Percentiles rank a stretch among this genome's conserved stretches.
phyloP scores from a whole-genome alignment of 2,797 vertebrate species.

The Syncerus caffer region DNA sequence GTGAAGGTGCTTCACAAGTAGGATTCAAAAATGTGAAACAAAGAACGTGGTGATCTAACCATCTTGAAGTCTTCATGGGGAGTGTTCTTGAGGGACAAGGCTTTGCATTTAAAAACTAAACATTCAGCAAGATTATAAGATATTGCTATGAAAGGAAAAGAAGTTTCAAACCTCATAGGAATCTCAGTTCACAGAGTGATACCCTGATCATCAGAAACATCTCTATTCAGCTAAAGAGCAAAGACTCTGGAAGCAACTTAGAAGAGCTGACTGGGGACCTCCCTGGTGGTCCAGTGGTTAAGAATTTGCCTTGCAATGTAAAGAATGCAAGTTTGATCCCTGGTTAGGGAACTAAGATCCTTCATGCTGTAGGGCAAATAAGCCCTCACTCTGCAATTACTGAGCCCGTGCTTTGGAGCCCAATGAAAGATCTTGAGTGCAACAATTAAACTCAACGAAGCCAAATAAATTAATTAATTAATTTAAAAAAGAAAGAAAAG shows the following conservation, averaged over 20 bases:
- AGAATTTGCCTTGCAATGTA: neutral
- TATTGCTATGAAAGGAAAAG: slow-evolving; percentile 86
- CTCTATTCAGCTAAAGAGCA: slow-evolving; percentile 93
- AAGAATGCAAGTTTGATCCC: neutral
- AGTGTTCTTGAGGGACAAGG: slow-evolving; percentile 86
- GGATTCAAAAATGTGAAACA: neutral
- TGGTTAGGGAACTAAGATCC: neutral
- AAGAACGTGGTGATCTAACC: slow-evolving; percentile 54
- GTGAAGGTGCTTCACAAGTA: neutral
- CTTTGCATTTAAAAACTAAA: slow-evolving; percentile 91
- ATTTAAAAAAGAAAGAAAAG: neutral
- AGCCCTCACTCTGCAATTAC: neutral
- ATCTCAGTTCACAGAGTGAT: slow-evolving; percentile 85
- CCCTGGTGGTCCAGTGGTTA: neutral
- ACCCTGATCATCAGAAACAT: slow-evolving; percentile 94
- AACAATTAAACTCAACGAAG: neutral
- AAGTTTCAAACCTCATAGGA: slow-evolving; percentile 64
- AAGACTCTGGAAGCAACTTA: slow-evolving; percentile 80
- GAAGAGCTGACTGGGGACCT: neutral
- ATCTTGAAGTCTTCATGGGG: slow-evolving; percentile 49
- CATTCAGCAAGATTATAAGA: slow-evolving; percentile 90
- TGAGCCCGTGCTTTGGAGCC: neutral
- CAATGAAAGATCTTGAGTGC: neutral
- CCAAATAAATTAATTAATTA: neutral
- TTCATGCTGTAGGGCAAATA: neutral